Percentiles rank a stretch among this genome's conserved stretches.
Evolutionary conservation across 2,113 vertebrate species (phyloP).

Genomic region (Pedetes capensis): DNA sequence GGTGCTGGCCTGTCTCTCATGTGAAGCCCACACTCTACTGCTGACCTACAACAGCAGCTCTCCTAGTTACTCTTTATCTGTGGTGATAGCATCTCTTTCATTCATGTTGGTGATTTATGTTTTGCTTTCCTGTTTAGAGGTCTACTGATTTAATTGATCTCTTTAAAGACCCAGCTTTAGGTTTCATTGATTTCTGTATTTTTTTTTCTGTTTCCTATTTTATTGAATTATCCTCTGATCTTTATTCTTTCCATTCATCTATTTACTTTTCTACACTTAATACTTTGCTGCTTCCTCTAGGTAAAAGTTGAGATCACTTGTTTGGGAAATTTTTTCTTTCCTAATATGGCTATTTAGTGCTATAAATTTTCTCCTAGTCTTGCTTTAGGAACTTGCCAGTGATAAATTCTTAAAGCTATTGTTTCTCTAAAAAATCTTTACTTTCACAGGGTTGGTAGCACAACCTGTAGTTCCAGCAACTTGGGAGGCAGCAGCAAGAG

Average conservation of each 20-base stretch:
- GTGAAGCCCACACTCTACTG: too few relatives aligned
- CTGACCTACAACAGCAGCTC: too few relatives aligned
- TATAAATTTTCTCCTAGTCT: not conserved
- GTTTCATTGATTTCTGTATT: not conserved
- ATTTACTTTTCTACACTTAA: not conserved
- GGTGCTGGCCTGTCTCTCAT: too few relatives aligned
- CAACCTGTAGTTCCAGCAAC: too few relatives aligned
- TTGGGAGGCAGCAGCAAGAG: too few relatives aligned
- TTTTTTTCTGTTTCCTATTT: not conserved
- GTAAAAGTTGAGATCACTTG: not conserved
- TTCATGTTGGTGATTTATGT: not conserved
- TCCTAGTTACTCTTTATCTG: too few relatives aligned
- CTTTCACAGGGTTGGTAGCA: too few relatives aligned
- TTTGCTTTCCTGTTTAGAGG: not conserved
- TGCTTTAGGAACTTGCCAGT: not conserved
- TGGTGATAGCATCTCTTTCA: not conserved
- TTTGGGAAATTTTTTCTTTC: not conserved
- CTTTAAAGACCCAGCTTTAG: not conserved
- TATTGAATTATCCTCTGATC: not conserved
- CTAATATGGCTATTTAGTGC: not conserved
- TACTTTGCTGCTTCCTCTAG: not conserved
- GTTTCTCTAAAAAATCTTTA: not conserved
- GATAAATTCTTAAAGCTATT: not conserved
- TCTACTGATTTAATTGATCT: not conserved
- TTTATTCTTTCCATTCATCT: not conserved